A percentile compares a stretch with the other conserved stretches of the same genome.
These are phyloP conservation scores for Scomberomorus guttatus DNA, from an alignment of 2,797 vertebrate genomes.

Conservation along the genomic window DNA sequence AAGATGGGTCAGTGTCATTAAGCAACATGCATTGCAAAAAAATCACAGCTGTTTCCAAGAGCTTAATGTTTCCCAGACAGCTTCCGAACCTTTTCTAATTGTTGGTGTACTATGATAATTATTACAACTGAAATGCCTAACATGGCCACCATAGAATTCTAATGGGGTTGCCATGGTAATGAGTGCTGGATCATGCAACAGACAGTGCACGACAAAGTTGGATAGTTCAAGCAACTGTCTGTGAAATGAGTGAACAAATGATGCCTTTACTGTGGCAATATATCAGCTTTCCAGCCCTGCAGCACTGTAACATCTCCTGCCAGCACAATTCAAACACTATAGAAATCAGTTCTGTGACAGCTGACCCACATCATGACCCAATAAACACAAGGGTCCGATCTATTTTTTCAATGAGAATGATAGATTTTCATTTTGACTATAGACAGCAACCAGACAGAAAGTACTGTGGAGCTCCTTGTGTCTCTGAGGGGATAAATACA, in stretches of 20 bases:
- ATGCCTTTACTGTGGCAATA: constrained; percentile 9
- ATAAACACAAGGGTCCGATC: constrained; percentile 12
- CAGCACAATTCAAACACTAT: constrained; percentile 2
- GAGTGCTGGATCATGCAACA: background rate
- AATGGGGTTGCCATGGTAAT: constrained; percentile 43
- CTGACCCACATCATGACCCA: background rate
- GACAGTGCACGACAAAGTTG: constrained; percentile 14
- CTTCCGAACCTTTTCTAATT: constrained; percentile 2
- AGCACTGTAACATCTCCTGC: background rate
- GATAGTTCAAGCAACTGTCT: constrained; percentile 3
- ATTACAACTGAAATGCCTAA: background rate
- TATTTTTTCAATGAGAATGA: background rate
- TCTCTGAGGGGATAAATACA: background rate
- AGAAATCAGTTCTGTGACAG: background rate
- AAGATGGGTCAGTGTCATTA: constrained; percentile 6
- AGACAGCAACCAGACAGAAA: background rate
- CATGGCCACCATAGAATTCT: background rate
- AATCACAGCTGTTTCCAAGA: background rate
- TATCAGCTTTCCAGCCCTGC: constrained; percentile 6
- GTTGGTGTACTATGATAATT: constrained; percentile 7
- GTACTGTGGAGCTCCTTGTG: background rate
- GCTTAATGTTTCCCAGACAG: background rate
- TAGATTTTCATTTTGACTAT: background rate
- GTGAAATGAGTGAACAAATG: constrained; percentile 18
- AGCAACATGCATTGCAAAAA: background rate